Evolutionary conservation across 64 coral and sea anemone genomes (phyloP), one percentile per base, ranked within the genome.

Genomic region (Actinia equina): DNA sequence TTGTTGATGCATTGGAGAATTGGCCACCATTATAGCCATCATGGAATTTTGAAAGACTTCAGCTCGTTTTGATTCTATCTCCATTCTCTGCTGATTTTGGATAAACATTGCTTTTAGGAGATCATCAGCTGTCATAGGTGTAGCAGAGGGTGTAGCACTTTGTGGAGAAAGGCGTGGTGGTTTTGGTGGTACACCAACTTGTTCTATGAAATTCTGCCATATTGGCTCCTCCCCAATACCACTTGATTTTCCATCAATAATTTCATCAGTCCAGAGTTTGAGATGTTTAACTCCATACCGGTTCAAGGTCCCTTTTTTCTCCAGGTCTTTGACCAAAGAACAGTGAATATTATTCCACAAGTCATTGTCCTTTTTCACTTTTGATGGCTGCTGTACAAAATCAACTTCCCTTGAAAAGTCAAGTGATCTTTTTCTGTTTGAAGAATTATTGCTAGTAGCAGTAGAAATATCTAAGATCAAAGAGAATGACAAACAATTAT

Each of bases 231-330:
- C 83, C 9, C 82, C 89, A 71, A 90, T 71, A 20, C 82, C 89
- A 76, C 65, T 41, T 27, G 64, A 90, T 76, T 76, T 85, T 17
- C 89, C 89, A 43, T 86, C 69, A 2, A 86, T 58, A 14, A 86
- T 71, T 51, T 42, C n/a, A 51, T 91, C 89, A 14, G 89, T 91
- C 89, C 89, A 91, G 2, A 60, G 71, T 84, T 91, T 91, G 2
- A 91, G 43, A 55, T 91, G 83, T 42, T 91, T 91, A 1, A 91
- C 71, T 20, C 83, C 83, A 80, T 91, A 91, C 23, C 83, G 67
- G 43, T 54, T 44, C 22, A 91, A 25, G 8, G 67, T 37, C 14
- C 89, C 89, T 60, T 86, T 91, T 45, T 74, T 91, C 44, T 91
- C 83, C 27, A 91, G 26, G 77, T 86, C 89, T 17, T 74, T 69